Conservation (phyloP, 2,888 invertebrate species). For the Eupeodes latifasciatus region DNA sequence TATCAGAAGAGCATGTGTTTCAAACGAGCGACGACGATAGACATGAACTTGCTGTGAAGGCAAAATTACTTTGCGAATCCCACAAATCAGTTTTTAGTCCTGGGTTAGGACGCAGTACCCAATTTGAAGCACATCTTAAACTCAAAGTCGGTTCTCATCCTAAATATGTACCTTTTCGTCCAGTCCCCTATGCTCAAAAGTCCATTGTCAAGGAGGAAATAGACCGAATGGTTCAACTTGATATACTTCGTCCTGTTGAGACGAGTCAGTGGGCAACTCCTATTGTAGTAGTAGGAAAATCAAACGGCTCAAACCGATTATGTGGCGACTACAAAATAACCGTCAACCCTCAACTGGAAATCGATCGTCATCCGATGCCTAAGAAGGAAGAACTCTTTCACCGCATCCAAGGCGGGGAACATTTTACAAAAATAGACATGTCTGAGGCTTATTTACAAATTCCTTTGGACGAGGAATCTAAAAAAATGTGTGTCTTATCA, state of each 20-base stretch:
- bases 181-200: slow-evolving; percentile 8
- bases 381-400: slow-evolving; percentile 29
- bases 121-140: slow-evolving; percentile 32
- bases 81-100: slow-evolving; percentile 28
- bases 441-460: slow-evolving; percentile 30
- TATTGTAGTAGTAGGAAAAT: slow-evolving; percentile 32
- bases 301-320: slow-evolving; percentile 20
- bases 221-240: slow-evolving; percentile 21
- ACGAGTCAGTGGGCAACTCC: slow-evolving; percentile 49
- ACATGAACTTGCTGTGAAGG: not conserved
- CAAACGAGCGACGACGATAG: not conserved
- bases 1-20: slow-evolving; percentile 12
- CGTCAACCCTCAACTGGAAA: slow-evolving; percentile 27
- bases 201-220: slow-evolving; percentile 31
- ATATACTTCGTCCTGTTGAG: slow-evolving; percentile 4
- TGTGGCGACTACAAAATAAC: slow-evolving; percentile 36
- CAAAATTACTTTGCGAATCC: slow-evolving; percentile 38
- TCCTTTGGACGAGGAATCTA: slow-evolving; percentile 29
- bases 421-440: slow-evolving; percentile 42
- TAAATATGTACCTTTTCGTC: not conserved
- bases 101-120: slow-evolving; percentile 34
- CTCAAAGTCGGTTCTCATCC: slow-evolving; percentile 19
- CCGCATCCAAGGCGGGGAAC: slow-evolving; percentile 14
- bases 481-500: slow-evolving; percentile 25
- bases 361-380: slow-evolving; percentile 6